phyloP scores from a whole-genome alignment of 2,113 vertebrate species.

The Gambusia holbrooki region DNA sequence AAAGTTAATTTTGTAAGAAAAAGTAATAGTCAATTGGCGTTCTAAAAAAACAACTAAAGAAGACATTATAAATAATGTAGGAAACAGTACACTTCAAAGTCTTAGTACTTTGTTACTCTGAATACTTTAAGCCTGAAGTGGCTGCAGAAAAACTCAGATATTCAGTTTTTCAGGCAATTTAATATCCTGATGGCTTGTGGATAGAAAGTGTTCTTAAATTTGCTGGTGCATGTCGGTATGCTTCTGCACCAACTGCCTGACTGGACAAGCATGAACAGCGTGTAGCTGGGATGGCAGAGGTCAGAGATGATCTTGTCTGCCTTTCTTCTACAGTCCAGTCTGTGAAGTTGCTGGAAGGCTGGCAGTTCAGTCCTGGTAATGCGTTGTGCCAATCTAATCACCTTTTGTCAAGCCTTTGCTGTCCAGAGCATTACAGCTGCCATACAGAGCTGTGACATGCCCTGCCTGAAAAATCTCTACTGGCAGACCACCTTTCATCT shows the following conservation, averaged over 20 bases:
- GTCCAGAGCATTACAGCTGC: neutral
- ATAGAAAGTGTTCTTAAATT: neutral
- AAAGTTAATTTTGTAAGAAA: no score
- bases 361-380: neutral
- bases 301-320: neutral
- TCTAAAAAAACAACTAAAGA: neutral
- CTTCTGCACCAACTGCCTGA: neutral
- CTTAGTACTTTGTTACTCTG: neutral
- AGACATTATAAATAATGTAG: neutral
- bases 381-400: neutral
- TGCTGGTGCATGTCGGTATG: neutral
- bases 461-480: neutral
- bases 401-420: neutral
- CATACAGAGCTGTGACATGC: neutral
- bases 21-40: neutral
- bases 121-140: no score
- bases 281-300: neutral
- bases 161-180: no score
- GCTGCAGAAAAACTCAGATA: no score
- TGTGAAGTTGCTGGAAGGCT: neutral
- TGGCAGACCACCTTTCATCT: neutral
- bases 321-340: neutral
- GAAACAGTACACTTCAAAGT: neutral
- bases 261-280: neutral
- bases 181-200: neutral